Evolutionary conservation across 2,888 invertebrate species (phyloP).

Genomic region (Eupithecia subfuscata): DNA sequence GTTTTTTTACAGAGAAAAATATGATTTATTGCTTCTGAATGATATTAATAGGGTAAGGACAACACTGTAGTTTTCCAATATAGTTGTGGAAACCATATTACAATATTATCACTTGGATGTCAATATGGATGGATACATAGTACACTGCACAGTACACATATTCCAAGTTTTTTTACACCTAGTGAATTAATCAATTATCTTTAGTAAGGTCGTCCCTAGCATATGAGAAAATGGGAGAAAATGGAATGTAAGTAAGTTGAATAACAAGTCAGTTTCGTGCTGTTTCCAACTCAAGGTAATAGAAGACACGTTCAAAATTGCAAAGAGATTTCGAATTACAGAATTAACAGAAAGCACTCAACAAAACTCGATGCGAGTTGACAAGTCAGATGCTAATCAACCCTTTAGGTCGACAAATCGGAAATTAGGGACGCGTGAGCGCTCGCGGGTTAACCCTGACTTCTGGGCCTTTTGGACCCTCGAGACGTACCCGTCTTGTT

Average conservation of each 20-base stretch:
- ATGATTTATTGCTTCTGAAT: conserved; percentile 31
- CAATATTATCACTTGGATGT: not conserved
- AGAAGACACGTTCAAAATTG: not conserved
- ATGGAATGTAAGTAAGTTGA: no score
- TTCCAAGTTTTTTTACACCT: no score
- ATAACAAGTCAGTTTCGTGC: not conserved
- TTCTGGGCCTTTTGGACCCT: conserved; percentile 66
- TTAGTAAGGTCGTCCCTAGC: no score
- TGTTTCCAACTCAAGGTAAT: not conserved
- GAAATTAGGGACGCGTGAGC: conserved; percentile 82
- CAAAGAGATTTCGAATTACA: not conserved
- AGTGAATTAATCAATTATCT: no score
- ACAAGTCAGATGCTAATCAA: conserved; percentile 83
- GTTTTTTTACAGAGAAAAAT: conserved; percentile 24
- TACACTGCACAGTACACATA: no score
- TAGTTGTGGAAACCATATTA: not conserved
- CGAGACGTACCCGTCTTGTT: conserved; percentile 73
- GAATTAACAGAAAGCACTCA: conserved; percentile 53
- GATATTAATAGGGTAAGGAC: not conserved
- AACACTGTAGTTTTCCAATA: not conserved
- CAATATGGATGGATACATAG: not conserved
- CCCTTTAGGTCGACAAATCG: conserved; percentile 82
- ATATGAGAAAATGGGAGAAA: no score
- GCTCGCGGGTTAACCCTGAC: conserved; percentile 77
- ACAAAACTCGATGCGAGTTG: conserved; percentile 74